Percentiles rank a stretch among this genome's conserved stretches.
These are phyloP conservation scores for Sarcophaga bullata DNA, from an alignment of 1,140 invertebrate genomes.

Conservation along the genomic window DNA sequence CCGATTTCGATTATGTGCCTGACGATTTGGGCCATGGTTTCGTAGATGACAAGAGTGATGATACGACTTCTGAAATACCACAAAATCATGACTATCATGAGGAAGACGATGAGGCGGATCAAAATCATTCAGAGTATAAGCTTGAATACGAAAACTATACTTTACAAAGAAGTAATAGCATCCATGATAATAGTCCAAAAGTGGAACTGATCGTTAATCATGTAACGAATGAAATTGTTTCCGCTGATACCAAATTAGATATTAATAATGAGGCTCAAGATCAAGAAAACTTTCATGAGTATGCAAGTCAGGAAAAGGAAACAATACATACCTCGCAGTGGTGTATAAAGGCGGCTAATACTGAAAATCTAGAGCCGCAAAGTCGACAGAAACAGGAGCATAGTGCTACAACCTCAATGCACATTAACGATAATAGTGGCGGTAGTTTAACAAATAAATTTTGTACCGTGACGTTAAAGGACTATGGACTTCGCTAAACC, in stretches of 20 bases:
- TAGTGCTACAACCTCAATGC: background rate
- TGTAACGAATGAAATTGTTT: background rate
- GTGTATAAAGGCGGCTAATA: background rate
- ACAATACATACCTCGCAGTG: background rate
- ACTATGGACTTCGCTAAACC: constrained; percentile 20
- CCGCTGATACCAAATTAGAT: background rate
- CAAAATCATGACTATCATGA: background rate
- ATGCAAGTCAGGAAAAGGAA: background rate
- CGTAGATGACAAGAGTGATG: background rate
- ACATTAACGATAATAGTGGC: background rate
- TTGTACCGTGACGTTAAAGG: constrained; percentile 31
- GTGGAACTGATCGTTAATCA: background rate
- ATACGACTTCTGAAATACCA: background rate
- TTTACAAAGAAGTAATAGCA: background rate
- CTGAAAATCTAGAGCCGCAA: background rate
- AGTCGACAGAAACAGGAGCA: background rate
- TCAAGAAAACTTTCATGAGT: background rate
- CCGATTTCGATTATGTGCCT: constrained; percentile 45
- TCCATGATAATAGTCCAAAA: background rate
- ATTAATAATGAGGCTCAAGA: background rate
- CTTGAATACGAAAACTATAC: constrained; percentile 8
- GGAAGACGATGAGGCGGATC: background rate
- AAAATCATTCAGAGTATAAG: background rate
- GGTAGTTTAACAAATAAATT: background rate
- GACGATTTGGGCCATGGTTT: background rate